Evolutionary conservation across 2,797 vertebrate genomes (phyloP).

Genomic region (Paedocypris micromegethes): DNA sequence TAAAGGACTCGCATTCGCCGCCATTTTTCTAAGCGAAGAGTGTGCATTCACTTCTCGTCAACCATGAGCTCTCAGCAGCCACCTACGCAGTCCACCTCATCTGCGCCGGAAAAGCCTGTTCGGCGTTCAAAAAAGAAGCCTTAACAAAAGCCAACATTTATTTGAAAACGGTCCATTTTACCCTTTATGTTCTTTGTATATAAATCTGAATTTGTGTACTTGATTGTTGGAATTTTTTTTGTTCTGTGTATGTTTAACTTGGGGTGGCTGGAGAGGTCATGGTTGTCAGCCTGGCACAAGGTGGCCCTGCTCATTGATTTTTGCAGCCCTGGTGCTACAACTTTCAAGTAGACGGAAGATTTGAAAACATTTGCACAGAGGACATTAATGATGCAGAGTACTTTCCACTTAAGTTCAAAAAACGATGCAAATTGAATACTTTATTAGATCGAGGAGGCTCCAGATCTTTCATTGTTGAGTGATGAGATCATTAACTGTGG

Average conservation of each 20-base stretch:
- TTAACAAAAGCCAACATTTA: too few species aligned
- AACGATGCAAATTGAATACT: not conserved
- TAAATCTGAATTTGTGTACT: too few species aligned
- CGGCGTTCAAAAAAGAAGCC: too few species aligned
- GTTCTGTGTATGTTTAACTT: not conserved
- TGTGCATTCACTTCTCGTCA: too few species aligned
- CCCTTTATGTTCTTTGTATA: too few species aligned
- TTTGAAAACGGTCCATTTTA: too few species aligned
- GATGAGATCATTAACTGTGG: conserved; percentile 11
- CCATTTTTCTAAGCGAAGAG: too few species aligned
- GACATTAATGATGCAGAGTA: not conserved
- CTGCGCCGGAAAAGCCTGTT: too few species aligned
- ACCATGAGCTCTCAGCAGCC: too few species aligned
- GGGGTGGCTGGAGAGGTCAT: conserved; percentile 1
- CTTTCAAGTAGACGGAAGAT: not conserved
- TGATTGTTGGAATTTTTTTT: too few species aligned
- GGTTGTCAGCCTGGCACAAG: conserved; percentile 1
- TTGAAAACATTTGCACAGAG: not conserved
- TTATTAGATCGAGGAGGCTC: not conserved
- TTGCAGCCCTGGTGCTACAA: conserved; percentile 12
- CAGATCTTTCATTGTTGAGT: not conserved
- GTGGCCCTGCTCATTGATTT: conserved; percentile 9
- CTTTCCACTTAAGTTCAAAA: not conserved
- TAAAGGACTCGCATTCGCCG: too few species aligned
- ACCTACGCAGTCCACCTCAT: too few species aligned